These are phyloP conservation scores for Hippocampus comes DNA, from an alignment of 2,113 vertebrate species.

Conservation along the genomic window DNA sequence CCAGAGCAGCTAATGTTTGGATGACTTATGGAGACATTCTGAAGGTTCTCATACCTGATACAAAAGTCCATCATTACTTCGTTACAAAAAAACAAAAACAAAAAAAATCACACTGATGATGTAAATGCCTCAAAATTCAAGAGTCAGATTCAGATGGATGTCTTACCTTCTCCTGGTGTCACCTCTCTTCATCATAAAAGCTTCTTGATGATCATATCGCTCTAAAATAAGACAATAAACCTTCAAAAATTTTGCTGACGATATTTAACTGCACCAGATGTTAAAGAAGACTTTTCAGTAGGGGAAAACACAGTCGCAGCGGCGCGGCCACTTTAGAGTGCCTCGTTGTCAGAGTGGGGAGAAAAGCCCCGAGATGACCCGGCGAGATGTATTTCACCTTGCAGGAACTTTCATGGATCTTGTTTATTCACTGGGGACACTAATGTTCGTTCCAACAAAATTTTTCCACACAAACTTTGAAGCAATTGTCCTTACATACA, in stretches of 20 bases:
- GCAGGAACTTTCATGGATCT: background rate
- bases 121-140: background rate
- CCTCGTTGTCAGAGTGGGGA: too few species aligned
- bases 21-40: constrained; percentile 62
- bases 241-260: too few species aligned
- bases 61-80: too few species aligned
- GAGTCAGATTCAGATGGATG: background rate
- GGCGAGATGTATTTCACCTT: too few species aligned
- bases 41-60: constrained; percentile 67
- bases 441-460: background rate
- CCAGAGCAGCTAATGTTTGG: constrained; percentile 61
- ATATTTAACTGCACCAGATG: too few species aligned
- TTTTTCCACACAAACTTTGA: background rate
- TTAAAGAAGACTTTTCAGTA: too few species aligned
- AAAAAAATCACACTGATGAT: background rate
- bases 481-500: background rate
- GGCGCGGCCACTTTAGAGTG: too few species aligned
- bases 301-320: too few species aligned
- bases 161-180: constrained; percentile 60
- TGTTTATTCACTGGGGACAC: background rate
- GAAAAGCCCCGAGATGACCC: too few species aligned
- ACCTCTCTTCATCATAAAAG: constrained; percentile 62
- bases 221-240: background rate
- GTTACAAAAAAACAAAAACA: too few species aligned
- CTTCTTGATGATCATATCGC: background rate